These are phyloP conservation scores for Anaspis maculata DNA, from an alignment of 2,888 invertebrate genomes.

Conservation along the genomic window DNA sequence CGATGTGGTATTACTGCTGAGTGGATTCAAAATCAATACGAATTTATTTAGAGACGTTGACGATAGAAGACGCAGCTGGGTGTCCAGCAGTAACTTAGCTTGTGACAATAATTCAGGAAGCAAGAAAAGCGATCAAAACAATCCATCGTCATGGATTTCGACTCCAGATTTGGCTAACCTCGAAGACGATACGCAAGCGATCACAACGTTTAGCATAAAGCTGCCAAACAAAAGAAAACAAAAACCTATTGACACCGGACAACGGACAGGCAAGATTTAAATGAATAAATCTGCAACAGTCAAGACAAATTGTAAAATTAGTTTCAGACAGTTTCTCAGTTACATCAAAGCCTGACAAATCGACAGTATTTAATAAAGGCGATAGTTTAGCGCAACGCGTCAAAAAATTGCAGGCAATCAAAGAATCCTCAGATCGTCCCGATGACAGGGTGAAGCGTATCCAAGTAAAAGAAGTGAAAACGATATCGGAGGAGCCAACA, in stretches of 20 bases:
- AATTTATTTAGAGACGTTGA: slow-evolving; percentile 18
- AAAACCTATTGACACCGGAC: slow-evolving; percentile 52
- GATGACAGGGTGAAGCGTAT: slow-evolving; percentile 26
- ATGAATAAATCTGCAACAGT: too few relatives aligned
- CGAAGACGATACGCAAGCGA: slow-evolving; percentile 52
- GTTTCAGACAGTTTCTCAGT: slow-evolving; percentile 35
- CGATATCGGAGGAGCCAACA: slow-evolving; percentile 37
- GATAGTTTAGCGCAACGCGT: slow-evolving; percentile 63
- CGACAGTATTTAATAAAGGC: slow-evolving; percentile 52
- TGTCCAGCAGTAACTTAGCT: slow-evolving; percentile 64
- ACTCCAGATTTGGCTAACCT: slow-evolving; percentile 69
- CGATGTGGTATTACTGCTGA: too few relatives aligned
- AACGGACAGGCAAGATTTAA: slow-evolving; percentile 36
- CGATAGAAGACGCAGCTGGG: slow-evolving; percentile 57
- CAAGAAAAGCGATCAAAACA: slow-evolving; percentile 22
- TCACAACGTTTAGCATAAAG: slow-evolving; percentile 58
- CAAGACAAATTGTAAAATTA: slow-evolving; percentile 7
- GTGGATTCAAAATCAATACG: background rate
- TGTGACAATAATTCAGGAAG: slow-evolving; percentile 24
- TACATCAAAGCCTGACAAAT: slow-evolving; percentile 20
- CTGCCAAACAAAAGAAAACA: slow-evolving; percentile 58
- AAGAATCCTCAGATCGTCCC: slow-evolving; percentile 26
- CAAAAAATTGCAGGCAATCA: slow-evolving; percentile 54
- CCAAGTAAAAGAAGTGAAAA: slow-evolving; percentile 39
- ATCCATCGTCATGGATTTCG: slow-evolving; percentile 66